phyloP scores from a whole-genome alignment of 2,797 vertebrate species.

The Pelochelys cantorii region DNA sequence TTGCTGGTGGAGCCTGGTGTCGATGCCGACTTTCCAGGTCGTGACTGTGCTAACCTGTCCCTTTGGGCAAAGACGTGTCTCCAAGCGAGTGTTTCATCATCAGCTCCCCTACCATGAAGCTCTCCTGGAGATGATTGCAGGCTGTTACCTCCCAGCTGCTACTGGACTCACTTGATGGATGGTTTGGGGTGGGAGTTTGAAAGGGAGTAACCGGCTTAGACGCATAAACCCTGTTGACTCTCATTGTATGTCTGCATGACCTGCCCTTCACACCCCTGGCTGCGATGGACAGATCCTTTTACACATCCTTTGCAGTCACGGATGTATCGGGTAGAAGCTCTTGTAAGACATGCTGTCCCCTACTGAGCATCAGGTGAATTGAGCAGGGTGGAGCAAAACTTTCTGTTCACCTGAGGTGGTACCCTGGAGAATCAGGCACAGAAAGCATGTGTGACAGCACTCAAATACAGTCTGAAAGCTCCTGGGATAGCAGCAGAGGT shows the following conservation, averaged over 20 bases:
- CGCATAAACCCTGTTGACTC: neutral
- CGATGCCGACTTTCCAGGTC: neutral
- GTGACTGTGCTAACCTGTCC: neutral
- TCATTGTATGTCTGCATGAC: neutral
- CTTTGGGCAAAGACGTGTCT: neutral
- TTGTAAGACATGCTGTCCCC: neutral
- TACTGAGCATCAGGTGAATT: neutral
- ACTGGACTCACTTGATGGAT: neutral
- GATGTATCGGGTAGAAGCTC: neutral
- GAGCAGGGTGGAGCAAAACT: neutral
- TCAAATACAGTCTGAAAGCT: neutral
- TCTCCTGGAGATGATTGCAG: neutral
- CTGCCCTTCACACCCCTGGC: neutral
- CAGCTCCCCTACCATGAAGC: neutral
- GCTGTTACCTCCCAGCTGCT: neutral
- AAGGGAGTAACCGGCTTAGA: neutral
- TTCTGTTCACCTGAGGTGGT: fast-evolving
- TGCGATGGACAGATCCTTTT: neutral
- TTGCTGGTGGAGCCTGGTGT: fast-evolving
- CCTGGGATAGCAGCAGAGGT: neutral
- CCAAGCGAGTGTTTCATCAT: neutral
- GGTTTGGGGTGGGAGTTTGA: neutral
- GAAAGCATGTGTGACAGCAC: fast-evolving
- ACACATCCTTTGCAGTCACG: neutral
- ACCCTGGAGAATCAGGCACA: neutral